These are phyloP conservation scores for Eupelmus urozonus DNA, from an alignment of 2,888 invertebrate species.

Conservation along the genomic window DNA sequence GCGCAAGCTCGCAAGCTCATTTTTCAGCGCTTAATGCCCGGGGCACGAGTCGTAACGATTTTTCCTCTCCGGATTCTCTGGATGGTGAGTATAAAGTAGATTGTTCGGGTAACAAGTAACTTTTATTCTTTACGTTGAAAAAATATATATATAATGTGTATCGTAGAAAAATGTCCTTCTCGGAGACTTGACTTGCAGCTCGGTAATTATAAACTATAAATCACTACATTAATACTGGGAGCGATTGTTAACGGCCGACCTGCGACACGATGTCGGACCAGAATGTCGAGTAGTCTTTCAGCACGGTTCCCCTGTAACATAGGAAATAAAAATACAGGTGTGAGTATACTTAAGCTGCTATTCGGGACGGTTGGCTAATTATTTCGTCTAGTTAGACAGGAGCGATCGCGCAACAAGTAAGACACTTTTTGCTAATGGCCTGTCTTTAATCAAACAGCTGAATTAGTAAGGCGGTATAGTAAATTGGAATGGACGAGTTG, in stretches of 20 bases:
- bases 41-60: no score
- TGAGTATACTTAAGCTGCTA: no score
- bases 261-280: slow-evolving; percentile 80
- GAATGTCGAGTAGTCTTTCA: slow-evolving; percentile 87
- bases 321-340: slow-evolving; percentile 1
- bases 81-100: no score
- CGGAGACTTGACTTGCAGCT: background rate
- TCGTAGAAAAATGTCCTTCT: no score
- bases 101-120: slow-evolving; percentile 2
- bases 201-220: background rate
- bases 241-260: slow-evolving; percentile 25
- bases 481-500: no score
- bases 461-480: no score
- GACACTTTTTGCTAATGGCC: no score
- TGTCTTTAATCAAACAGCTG: no score
- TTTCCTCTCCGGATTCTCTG: no score
- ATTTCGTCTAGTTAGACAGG: no score
- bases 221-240: slow-evolving; percentile 20
- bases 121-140: slow-evolving; percentile 9
- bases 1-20: background rate
- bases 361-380: no score
- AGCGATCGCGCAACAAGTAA: no score
- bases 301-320: slow-evolving; percentile 85
- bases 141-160: slow-evolving; percentile 40
- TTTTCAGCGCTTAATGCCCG: slow-evolving; percentile 15